Conservation (phyloP, 2,888 invertebrate species). For the Aromia moschata region DNA sequence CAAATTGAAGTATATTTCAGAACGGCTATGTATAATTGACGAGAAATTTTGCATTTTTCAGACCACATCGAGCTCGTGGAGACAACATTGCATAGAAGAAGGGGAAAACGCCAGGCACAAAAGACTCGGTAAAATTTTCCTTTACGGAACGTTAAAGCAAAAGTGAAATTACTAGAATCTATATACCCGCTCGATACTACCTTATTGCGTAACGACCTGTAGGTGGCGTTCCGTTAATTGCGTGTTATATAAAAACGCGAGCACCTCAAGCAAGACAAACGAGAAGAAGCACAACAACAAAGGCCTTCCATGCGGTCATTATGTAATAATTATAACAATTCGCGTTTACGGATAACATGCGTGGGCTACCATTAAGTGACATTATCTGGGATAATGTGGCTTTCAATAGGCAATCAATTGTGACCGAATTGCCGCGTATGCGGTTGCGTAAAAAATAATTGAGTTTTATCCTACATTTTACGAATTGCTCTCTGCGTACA, state of each 20-base stretch:
- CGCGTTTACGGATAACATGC: conserved; percentile 1
- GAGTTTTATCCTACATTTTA: too few relatives aligned
- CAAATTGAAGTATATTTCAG: too few relatives aligned
- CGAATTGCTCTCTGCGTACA: too few relatives aligned
- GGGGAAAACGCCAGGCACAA: too few relatives aligned
- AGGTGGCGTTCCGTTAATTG: neutral
- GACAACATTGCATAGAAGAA: too few relatives aligned
- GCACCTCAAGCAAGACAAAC: conserved; percentile 14
- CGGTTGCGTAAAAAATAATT: neutral
- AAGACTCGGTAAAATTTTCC: too few relatives aligned
- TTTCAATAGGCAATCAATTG: conserved; percentile 1
- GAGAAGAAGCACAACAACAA: conserved; percentile 19
- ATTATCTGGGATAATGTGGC: neutral
- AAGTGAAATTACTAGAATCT: conserved; percentile 1
- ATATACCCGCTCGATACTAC: neutral
- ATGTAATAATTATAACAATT: conserved; percentile 15
- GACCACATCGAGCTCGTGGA: too few relatives aligned
- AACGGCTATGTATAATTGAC: too few relatives aligned
- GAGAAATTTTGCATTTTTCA: too few relatives aligned
- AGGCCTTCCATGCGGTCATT: conserved; percentile 8
- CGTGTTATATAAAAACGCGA: conserved; percentile 13
- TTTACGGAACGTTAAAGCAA: neutral
- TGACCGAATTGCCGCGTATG: neutral
- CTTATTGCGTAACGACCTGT: conserved; percentile 3
- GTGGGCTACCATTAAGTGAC: neutral